Percentiles rank a stretch among this genome's conserved stretches.
These are phyloP conservation scores for Tetrax tetrax DNA, from an alignment of 2,113 vertebrate species.

Conservation along the genomic window DNA sequence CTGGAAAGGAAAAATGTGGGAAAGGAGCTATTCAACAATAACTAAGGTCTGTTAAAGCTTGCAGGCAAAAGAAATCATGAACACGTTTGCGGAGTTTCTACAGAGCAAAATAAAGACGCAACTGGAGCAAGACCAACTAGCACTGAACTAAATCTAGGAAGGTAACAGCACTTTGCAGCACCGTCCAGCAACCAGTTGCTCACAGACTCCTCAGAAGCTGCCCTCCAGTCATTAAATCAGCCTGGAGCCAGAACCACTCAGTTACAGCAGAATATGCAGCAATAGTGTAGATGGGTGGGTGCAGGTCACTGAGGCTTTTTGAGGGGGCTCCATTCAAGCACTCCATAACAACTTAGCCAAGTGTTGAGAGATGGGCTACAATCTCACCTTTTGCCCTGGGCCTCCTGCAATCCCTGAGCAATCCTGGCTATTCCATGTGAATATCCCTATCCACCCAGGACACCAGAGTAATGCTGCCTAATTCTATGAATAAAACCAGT, in stretches of 20 bases:
- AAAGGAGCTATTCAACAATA: not conserved
- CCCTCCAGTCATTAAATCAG: not conserved
- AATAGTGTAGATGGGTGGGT: too few relatives aligned
- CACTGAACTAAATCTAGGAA: not conserved
- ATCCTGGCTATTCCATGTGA: not conserved
- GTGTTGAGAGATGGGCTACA: not conserved
- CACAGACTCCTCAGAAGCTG: not conserved
- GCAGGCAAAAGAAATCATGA: not conserved
- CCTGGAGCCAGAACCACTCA: not conserved
- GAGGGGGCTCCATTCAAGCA: not conserved
- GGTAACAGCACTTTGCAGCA: not conserved
- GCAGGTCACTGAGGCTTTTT: not conserved
- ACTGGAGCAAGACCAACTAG: not conserved
- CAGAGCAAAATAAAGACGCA: not conserved
- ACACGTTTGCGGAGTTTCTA: not conserved
- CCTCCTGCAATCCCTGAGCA: not conserved
- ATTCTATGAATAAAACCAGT: not conserved
- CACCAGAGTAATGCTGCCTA: not conserved
- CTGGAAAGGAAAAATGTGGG: not conserved
- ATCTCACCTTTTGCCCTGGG: not conserved
- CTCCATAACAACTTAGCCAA: not conserved
- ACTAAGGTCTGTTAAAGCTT: not conserved
- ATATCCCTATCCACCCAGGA: not conserved
- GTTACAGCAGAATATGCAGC: not conserved
- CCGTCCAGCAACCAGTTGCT: not conserved